Base-by-base conservation (phyloP, 2,888 invertebrate genomes). In the Amiota minor region DNA sequence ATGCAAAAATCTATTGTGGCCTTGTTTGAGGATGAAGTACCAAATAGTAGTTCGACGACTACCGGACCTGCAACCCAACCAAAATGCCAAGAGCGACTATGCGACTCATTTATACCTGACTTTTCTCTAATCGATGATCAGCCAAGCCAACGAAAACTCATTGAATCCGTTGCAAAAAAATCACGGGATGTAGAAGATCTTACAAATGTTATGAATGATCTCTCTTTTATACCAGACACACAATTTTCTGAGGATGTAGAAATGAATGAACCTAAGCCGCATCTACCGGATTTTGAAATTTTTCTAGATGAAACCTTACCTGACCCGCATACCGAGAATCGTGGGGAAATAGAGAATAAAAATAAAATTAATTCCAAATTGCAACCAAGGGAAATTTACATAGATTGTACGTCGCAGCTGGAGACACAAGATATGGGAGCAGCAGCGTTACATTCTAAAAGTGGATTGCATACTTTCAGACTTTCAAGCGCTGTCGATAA, bases 181-280 rank as follows among this genome's bases (percentile, higher is more conserved):
- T 70, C 23, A 50, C 76, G 12, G 2, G 76, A 72, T 72, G 74
- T 73, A n/a, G 70, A 74, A 20, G 71, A 79, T 45, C 49, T 76
- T 10, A 70, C 75, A 0, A 79, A 84, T 1, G 80, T 86, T 67
- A 80, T 83, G 80, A 68, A 77, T 2, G 80, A 86, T 23, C 70
- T 84, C 1, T 86, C 87, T 1, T 81, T 82, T 78, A 78, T 82
- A 46, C 77, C 80, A 14, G 84, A 86, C 4, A 80, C 85, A 1
- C 86, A 81, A 59, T 49, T 61, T 10, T n/a, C 45, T 8, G 46
- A 23, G 49, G 20, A 61, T 46, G 65, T 9, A 35, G 50, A 4
- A 1, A 18, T 12, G 14, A 50, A 62, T 3, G 16, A 12, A 9
- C n/a, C 16, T 6, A 46, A 46, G 4, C 18, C 50, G 2, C 35